Evolutionary conservation across 2,113 vertebrate species (phyloP).

Genomic region (Climacteris rufus): DNA sequence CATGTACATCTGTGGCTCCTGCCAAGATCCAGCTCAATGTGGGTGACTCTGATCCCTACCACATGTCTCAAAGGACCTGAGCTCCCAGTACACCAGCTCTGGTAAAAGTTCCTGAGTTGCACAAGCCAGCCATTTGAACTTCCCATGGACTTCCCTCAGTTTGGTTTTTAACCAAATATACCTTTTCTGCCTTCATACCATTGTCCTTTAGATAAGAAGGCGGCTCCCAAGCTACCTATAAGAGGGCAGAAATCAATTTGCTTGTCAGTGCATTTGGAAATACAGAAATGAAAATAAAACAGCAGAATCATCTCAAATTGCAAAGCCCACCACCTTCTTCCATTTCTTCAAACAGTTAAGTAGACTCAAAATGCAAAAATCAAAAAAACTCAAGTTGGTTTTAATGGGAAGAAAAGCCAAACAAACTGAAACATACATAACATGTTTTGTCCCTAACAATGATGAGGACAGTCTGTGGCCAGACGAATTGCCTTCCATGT

Average conservation of each 20-base stretch:
- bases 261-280: neutral
- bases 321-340: neutral
- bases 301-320: neutral
- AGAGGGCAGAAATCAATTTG: neutral
- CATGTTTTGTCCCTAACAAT: neutral
- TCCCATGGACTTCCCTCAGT: neutral
- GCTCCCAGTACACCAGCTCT: neutral
- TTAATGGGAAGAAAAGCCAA: neutral
- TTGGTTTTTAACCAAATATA: neutral
- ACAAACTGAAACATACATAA: neutral
- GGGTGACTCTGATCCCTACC: neutral
- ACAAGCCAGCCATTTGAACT: neutral
- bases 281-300: neutral
- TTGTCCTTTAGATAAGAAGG: neutral
- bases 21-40: rapidly evolving
- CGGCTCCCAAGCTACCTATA: neutral
- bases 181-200: neutral
- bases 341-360: neutral
- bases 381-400: neutral
- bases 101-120: neutral
- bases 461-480: neutral
- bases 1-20: rapidly evolving
- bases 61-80: neutral
- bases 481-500: neutral
- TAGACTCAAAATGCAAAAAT: neutral